These are phyloP conservation scores for Eupeodes luniger DNA, from an alignment of 2,888 invertebrate species.

Conservation along the genomic window DNA sequence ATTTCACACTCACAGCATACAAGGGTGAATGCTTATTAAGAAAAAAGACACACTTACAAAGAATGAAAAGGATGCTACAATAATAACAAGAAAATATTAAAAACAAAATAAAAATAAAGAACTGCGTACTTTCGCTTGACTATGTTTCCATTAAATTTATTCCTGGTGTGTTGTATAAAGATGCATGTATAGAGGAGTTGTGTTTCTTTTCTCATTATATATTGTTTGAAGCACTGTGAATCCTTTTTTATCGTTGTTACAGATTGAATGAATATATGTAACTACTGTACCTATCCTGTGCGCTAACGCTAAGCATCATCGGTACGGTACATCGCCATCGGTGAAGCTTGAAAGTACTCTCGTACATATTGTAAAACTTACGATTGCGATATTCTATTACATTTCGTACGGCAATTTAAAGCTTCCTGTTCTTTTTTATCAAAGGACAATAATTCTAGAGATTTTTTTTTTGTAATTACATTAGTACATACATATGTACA, in stretches of 20 bases:
- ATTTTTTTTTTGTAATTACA: neutral
- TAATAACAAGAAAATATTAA: constrained; percentile 58
- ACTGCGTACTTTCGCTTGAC: constrained; percentile 62
- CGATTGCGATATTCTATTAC: constrained; percentile 31
- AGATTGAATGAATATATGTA: constrained; percentile 72
- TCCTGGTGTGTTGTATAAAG: constrained; percentile 54
- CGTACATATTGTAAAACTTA: constrained; percentile 27
- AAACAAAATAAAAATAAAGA: constrained; percentile 38
- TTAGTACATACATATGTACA: no score
- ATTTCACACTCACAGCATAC: constrained; percentile 32
- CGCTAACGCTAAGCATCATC: no score
- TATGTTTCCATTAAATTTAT: constrained; percentile 74
- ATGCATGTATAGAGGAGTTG: constrained; percentile 29
- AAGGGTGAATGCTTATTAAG: constrained; percentile 74
- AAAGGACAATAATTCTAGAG: constrained; percentile 8
- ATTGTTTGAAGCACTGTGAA: constrained; percentile 15
- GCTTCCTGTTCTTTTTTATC: constrained; percentile 31
- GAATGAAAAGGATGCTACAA: constrained; percentile 66
- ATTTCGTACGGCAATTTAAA: constrained; percentile 3
- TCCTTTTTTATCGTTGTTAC: constrained; percentile 43
- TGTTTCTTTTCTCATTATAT: constrained; percentile 1
- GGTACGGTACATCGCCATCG: no score
- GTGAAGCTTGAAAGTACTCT: neutral
- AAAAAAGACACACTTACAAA: constrained; percentile 73
- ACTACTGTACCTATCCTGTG: constrained; percentile 17